phyloP scores from a whole-genome alignment of 2,113 vertebrate genomes.

The Poicephalus gulielmi region DNA sequence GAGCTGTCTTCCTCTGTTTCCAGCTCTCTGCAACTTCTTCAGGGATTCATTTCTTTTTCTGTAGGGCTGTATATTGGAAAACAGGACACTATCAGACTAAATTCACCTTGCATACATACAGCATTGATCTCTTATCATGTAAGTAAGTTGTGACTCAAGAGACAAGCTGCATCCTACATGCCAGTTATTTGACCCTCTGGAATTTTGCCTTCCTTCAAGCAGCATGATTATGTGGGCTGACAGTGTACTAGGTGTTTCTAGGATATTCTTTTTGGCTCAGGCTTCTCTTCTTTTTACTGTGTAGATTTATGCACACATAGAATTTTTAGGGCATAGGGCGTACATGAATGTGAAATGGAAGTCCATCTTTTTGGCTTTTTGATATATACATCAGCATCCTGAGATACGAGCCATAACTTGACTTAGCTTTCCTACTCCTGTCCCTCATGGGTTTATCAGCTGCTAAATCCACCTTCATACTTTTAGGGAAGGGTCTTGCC shows the following conservation, averaged over 20 bases:
- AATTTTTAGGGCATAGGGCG: neutral
- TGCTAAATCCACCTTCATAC: accelerated
- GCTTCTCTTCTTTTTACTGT: neutral
- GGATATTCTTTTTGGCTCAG: neutral
- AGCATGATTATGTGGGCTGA: neutral
- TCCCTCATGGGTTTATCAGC: neutral
- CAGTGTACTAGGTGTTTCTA: neutral
- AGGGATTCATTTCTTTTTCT: neutral
- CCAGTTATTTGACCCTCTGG: neutral
- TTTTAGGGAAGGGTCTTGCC: neutral
- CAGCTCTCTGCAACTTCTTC: neutral
- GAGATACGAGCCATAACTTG: accelerated
- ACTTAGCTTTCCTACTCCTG: neutral
- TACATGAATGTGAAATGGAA: neutral
- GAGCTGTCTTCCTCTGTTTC: neutral
- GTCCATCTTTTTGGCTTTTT: neutral
- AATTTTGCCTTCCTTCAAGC: neutral
- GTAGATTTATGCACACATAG: neutral
- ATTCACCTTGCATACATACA: neutral
- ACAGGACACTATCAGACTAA: neutral
- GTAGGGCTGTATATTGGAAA: neutral
- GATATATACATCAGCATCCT: neutral
- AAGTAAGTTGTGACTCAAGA: neutral
- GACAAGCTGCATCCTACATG: neutral
- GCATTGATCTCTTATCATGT: neutral